phyloP scores from a whole-genome alignment of 2,113 vertebrate genomes.

The Oreochromis niloticus region DNA sequence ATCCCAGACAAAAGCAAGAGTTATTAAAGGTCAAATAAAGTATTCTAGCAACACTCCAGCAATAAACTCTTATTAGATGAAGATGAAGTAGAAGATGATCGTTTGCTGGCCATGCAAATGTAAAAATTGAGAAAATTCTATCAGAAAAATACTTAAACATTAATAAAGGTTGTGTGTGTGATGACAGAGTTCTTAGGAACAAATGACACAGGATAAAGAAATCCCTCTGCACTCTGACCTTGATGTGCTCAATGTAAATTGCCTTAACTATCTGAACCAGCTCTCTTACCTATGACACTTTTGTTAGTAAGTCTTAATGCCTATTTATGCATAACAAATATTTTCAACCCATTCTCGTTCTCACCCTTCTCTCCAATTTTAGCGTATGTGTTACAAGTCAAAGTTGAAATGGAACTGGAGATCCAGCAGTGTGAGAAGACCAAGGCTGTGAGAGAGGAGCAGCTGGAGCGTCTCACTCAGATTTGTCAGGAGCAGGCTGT shows the following conservation, averaged over 20 bases:
- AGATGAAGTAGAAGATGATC: not conserved
- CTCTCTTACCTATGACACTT: not conserved
- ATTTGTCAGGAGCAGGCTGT: constrained; percentile 99
- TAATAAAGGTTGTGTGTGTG: not conserved
- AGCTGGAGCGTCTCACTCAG: constrained; percentile 96
- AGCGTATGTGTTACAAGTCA: constrained; percentile 94
- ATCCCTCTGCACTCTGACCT: not conserved
- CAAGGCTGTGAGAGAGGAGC: constrained; percentile 92
- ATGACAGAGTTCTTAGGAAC: not conserved
- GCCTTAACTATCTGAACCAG: not conserved
- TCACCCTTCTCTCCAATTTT: not conserved
- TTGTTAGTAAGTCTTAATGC: not conserved
- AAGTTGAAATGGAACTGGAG: constrained; percentile 96
- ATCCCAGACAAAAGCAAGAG: not conserved
- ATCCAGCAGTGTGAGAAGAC: constrained; percentile 96
- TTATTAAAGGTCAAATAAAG: not conserved
- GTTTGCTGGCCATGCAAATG: not conserved
- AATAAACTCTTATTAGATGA: not conserved
- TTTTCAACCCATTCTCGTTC: not conserved
- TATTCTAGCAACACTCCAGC: not conserved
- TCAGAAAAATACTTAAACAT: not conserved
- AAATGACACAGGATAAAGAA: not conserved
- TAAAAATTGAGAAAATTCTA: not conserved
- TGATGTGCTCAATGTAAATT: not conserved
- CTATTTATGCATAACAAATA: not conserved